Evolutionary conservation across 2,113 vertebrate species (phyloP), one percentile per base, ranked within the genome.

Genomic region (Ptyas mucosa): DNA sequence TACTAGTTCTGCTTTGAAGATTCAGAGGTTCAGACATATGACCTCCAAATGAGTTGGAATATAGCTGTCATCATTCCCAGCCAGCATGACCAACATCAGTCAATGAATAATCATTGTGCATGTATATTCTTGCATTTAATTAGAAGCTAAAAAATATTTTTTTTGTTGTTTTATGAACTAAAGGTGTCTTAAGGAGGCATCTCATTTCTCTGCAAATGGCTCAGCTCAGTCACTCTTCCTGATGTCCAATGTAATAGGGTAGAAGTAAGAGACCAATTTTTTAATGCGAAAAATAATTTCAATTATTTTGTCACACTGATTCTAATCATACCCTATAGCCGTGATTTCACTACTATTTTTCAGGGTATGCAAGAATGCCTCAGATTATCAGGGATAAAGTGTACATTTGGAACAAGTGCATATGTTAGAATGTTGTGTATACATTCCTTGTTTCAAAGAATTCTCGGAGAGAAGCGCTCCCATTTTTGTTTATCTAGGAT

Each of bases 191-290:
- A 51, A 91, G 20, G 15, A 81, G 98, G 95, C 97, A 98, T 93
- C 96, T 98, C 89, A 94, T 97, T 1, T 98, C 29, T 98, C 94
- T 98, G 97, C 57, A 97, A 97, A 92, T 98, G 98, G 97, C 95
- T 88, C 97, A 98, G 94, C 97, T 98, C 95, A 97, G 97, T 21
- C 96, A 69, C 23, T 0, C 96, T 97, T 8, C 96, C 98, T 94
- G 97, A 98, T 92, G 97, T 98, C 95, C 97, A 98, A 5, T 98
- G 97, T 55, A 96, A 97, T 69, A 97, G 96, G 0, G 96, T 98
- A n/a, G 97, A 98, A 97, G 98, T 98, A 97, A 98, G 94, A 96
- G 81, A 49, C 34, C 51, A 4, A 15, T 52, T 92, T 92, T 64
- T 94, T 29, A 24, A 4, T 87, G 4, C 51, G 87, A 91, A 93